Conservation (phyloP, 37 sponge, comb jelly and placozoan genomes). For the Hexactinellida sp. region DNA sequence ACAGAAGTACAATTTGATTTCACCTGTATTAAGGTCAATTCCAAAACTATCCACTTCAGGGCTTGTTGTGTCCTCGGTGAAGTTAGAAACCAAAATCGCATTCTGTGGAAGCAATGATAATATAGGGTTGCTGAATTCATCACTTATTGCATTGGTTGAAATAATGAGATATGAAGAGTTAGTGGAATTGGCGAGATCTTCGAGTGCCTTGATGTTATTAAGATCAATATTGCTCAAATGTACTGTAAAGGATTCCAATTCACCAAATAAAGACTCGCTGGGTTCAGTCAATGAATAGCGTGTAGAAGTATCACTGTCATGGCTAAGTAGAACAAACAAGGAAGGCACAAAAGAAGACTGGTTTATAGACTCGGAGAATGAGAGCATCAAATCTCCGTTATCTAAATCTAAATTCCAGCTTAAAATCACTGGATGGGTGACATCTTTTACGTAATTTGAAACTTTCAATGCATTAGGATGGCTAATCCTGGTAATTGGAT, state of each 20-base stretch:
- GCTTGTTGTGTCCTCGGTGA: constrained; percentile 38
- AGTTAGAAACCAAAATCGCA: constrained; percentile 29
- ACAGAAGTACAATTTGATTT: constrained; percentile 38
- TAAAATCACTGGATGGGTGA: constrained; percentile 34
- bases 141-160: constrained; percentile 19
- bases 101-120: background rate
- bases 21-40: constrained; percentile 49
- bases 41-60: constrained; percentile 46
- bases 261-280: background rate
- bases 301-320: background rate
- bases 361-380: constrained; percentile 68
- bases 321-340: constrained; percentile 32
- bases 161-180: constrained; percentile 49
- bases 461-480: constrained; percentile 34
- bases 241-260: constrained; percentile 22
- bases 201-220: constrained; percentile 45
- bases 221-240: constrained; percentile 35
- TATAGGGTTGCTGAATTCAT: constrained; percentile 37
- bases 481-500: constrained; percentile 44
- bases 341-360: constrained; percentile 20
- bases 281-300: background rate
- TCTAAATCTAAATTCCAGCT: constrained; percentile 48
- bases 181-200: constrained; percentile 27
- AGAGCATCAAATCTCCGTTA: constrained; percentile 39
- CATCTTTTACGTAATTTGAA: constrained; percentile 36